phyloP scores from a whole-genome alignment of 2,888 invertebrate genomes.

The Panopea generosa region DNA sequence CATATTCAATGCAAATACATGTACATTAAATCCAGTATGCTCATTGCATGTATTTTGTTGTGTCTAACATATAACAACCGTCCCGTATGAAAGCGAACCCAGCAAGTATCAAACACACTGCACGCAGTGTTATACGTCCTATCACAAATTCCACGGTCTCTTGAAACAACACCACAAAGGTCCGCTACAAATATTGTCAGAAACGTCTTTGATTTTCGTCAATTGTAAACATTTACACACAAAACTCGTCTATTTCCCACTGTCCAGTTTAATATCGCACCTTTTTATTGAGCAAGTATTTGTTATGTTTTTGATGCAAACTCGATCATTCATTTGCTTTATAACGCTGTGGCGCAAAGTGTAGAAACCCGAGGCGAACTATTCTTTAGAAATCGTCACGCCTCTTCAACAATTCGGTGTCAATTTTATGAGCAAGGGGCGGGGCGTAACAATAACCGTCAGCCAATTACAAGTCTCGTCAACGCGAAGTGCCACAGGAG shows the following conservation, averaged over 20 bases:
- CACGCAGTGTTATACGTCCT: too few relatives aligned
- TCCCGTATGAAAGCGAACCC: too few relatives aligned
- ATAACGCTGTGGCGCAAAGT: conserved; percentile 28
- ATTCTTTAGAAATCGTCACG: conserved; percentile 20
- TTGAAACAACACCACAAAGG: too few relatives aligned
- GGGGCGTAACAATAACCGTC: background rate
- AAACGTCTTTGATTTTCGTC: background rate
- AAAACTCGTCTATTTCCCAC: conserved; percentile 14
- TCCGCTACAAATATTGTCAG: background rate
- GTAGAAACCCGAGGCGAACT: conserved; percentile 25
- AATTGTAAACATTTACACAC: conserved; percentile 24
- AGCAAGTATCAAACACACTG: too few relatives aligned
- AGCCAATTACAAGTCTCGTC: background rate
- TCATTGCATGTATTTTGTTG: too few relatives aligned
- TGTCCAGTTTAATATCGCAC: conserved; percentile 5
- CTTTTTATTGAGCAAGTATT: conserved; percentile 18
- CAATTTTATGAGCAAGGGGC: conserved; percentile 28
- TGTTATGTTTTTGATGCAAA: conserved; percentile 20
- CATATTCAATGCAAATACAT: background rate
- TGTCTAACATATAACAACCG: too few relatives aligned
- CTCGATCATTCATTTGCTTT: conserved; percentile 32
- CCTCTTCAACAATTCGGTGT: conserved; percentile 25
- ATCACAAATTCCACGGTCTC: too few relatives aligned
- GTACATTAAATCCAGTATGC: too few relatives aligned
- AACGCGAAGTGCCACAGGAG: background rate